Base-by-base conservation (phyloP, 2,113 vertebrate genomes). In the Phalacrocorax aristotelis region DNA sequence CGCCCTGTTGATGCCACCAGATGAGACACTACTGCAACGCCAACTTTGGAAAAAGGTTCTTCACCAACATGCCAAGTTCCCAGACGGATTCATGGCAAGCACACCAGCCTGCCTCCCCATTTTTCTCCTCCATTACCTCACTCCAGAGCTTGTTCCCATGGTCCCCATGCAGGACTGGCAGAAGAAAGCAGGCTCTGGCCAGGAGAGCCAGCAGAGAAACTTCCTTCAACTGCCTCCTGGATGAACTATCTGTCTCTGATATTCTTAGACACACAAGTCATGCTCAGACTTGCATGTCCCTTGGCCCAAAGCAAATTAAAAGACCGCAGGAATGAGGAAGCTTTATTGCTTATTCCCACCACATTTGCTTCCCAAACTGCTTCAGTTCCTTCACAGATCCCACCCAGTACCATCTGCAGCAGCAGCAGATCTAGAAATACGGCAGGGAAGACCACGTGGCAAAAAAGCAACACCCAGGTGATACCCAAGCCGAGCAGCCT, bases 21-120 rank as follows among this genome's bases (percentile, higher is more conserved):
- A 65, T 3, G 29, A 91, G 74, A 87, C 32, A 5, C 36, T 23
- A 26, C 55, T 46, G 58, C 77, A 38, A 26, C 0, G 3, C 6
- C 81, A 58, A 1, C 30, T 78, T 19, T 9, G 36, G 46, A 16
- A 65, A 76, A 57, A 70, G 27, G n/a, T 17, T 86, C 40, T 36
- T 83, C 9, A 44, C 30, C 51, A 61, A 14, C 5, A 44, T 1
- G 11, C 9, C 51, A 82, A 90, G 49, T 19, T 66, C 46, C 68
- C 46, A 22, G 42, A 70, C 0, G 2, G 58, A n/a, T 1, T 22
- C 55, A 16, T 0, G 20, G 25, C n/a, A 74, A 3, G 13, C 0
- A 0, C 19, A 21, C 13, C 1, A 17, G 17, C 11, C 46, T 57
- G 66, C 30, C 21, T 61, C 40, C 49, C 3, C 0, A 0, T 12